phyloP scores from a whole-genome alignment of 2,888 invertebrate genomes.

The Leucozona laternaria region DNA sequence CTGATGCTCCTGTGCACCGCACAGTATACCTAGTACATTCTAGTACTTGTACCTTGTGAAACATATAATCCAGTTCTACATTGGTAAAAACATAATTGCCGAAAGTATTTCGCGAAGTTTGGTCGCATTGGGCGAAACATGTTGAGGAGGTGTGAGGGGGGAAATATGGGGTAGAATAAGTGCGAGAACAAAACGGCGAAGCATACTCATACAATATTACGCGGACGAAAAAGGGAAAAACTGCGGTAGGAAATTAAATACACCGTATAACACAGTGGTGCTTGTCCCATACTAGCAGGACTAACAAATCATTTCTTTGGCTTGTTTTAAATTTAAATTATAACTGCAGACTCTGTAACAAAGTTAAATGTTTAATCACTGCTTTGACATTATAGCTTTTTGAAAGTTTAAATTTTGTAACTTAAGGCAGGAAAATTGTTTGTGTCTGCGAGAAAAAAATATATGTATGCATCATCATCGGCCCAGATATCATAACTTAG shows the following conservation, averaged over 20 bases:
- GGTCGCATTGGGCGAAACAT: conserved; percentile 12
- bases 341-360: not conserved
- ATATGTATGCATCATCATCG: no score
- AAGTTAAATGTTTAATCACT: not conserved
- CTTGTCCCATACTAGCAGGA: not conserved
- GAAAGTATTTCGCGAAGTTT: conserved; percentile 56
- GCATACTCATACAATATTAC: conserved; percentile 26
- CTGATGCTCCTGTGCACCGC: conserved; percentile 5
- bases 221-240: conserved; percentile 1
- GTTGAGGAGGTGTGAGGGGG: not conserved
- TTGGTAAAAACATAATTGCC: conserved; percentile 72
- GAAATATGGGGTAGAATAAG: conserved; percentile 28
- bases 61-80: conserved; percentile 69
- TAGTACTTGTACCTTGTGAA: conserved; percentile 66
- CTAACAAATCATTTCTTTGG: not conserved
- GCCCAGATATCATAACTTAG: no score
- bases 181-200: conserved; percentile 24
- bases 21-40: no score
- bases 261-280: conserved; percentile 41
- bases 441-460: no score
- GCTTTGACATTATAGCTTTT: no score
- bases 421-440: no score
- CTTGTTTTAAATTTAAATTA: not conserved
- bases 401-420: no score
- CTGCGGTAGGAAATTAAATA: conserved; percentile 56